Evolutionary conservation across 2,888 invertebrate genomes (phyloP).

Genomic region (Norana najaformis): DNA sequence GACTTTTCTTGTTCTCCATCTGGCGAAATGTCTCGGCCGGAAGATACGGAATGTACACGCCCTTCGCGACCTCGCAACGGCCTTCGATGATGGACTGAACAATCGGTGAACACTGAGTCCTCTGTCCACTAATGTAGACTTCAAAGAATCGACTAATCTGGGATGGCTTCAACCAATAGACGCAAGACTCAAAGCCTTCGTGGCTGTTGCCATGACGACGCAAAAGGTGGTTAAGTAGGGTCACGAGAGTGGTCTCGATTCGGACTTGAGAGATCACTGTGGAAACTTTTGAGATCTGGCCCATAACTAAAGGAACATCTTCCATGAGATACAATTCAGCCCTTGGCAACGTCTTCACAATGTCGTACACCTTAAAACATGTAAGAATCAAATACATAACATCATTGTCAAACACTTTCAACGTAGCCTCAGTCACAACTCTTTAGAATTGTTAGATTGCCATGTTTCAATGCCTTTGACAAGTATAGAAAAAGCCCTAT

Average conservation of each 20-base stretch:
- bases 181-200: not conserved
- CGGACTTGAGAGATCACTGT: not conserved
- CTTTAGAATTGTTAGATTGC: not conserved
- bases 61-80: not conserved
- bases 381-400: not conserved
- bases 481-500: not conserved
- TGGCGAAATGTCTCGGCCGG: not conserved
- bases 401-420: not conserved
- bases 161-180: constrained; percentile 8
- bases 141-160: constrained; percentile 23
- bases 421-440: not conserved
- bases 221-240: not conserved
- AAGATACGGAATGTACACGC: constrained; percentile 18
- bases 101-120: constrained; percentile 17
- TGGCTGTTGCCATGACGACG: not conserved
- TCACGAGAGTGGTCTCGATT: constrained; percentile 20
- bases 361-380: not conserved
- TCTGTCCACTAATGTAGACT: constrained; percentile 3
- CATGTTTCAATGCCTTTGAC: not conserved
- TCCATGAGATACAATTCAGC: constrained; percentile 18
- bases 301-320: not conserved
- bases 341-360: not conserved
- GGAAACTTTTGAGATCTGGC: not conserved
- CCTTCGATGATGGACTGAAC: not conserved
- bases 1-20: constrained; percentile 9